Conservation (phyloP, 2,888 invertebrate species). For the Sceliomorpha sp. region DNA sequence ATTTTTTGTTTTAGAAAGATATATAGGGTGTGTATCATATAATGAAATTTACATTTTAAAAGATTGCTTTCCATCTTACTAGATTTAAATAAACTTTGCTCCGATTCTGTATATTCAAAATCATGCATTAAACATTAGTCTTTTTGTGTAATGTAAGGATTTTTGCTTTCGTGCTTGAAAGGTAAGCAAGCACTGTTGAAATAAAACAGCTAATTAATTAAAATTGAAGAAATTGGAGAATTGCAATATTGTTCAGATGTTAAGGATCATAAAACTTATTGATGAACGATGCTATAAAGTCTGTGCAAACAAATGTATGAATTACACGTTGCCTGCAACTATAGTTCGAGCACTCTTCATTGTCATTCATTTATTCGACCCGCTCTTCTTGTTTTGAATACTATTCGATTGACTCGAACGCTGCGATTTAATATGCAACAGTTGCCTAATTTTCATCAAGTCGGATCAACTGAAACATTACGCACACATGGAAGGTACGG, state of each 20-base stretch:
- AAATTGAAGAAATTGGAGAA: too few species aligned
- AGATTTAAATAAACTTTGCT: too few species aligned
- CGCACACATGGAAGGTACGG: too few species aligned
- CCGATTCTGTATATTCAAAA: too few species aligned
- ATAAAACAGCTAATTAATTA: constrained; percentile 20
- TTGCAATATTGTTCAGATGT: constrained; percentile 21
- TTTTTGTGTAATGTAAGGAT: too few species aligned
- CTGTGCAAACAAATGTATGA: constrained; percentile 41
- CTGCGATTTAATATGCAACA: constrained; percentile 36
- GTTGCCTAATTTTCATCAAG: constrained; percentile 36
- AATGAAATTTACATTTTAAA: too few species aligned
- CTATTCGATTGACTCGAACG: constrained; percentile 26
- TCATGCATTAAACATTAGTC: too few species aligned
- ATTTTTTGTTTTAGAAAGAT: too few species aligned
- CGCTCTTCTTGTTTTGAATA: constrained; percentile 35
- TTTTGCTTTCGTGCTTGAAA: too few species aligned
- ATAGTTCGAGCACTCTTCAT: constrained; percentile 25
- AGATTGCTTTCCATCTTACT: too few species aligned
- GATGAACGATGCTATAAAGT: constrained; percentile 17
- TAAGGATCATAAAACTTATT: constrained; percentile 11
- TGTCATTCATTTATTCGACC: constrained; percentile 41
- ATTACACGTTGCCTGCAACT: constrained; percentile 19
- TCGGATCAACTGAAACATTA: constrained; percentile 1
- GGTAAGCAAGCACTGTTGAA: too few species aligned
- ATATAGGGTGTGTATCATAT: too few species aligned